A percentile compares a stretch with the other conserved stretches of the same genome.
Evolutionary conservation across 1,140 invertebrate genomes (phyloP).

Genomic region (Tetramorium simillimum): DNA sequence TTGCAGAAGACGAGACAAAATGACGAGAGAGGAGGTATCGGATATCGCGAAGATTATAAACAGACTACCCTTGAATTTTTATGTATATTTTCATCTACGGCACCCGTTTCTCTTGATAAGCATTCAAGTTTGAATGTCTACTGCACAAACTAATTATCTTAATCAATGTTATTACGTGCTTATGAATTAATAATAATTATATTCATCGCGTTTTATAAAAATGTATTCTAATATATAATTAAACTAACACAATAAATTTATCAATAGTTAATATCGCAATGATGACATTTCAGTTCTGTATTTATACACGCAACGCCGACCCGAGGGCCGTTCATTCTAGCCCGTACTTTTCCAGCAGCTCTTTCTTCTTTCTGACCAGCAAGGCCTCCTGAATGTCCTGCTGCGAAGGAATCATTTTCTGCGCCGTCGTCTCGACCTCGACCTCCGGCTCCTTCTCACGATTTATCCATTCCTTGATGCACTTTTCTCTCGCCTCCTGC

Average conservation of each 20-base stretch:
- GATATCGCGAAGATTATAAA: constrained; percentile 76
- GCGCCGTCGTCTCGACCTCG: constrained; percentile 87
- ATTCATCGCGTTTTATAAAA: constrained; percentile 85
- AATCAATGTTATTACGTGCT: constrained; percentile 84
- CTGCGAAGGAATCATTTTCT: constrained; percentile 95
- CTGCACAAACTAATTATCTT: constrained; percentile 84
- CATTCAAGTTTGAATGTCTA: constrained; percentile 84
- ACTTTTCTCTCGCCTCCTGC: constrained; percentile 88
- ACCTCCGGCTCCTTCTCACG: constrained; percentile 82
- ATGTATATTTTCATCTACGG: constrained; percentile 81
- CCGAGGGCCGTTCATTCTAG: neutral
- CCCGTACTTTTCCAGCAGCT: constrained; percentile 92
- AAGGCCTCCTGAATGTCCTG: constrained; percentile 96
- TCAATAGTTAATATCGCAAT: constrained; percentile 80
- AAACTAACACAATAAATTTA: constrained; percentile 82
- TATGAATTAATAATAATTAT: constrained; percentile 82
- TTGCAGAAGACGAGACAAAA: neutral
- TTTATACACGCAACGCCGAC: constrained; percentile 53
- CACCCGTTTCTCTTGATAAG: constrained; percentile 80
- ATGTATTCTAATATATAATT: constrained; percentile 83
- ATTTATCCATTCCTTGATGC: constrained; percentile 88
- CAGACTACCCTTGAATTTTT: constrained; percentile 76
- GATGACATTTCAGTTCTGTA: constrained; percentile 14
- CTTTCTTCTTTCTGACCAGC: constrained; percentile 94
- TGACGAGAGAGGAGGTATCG: neutral